A percentile compares a stretch with the other conserved stretches of the same genome.
Conservation (phyloP, 2,888 invertebrate species). For the Watsonalla binaria region DNA sequence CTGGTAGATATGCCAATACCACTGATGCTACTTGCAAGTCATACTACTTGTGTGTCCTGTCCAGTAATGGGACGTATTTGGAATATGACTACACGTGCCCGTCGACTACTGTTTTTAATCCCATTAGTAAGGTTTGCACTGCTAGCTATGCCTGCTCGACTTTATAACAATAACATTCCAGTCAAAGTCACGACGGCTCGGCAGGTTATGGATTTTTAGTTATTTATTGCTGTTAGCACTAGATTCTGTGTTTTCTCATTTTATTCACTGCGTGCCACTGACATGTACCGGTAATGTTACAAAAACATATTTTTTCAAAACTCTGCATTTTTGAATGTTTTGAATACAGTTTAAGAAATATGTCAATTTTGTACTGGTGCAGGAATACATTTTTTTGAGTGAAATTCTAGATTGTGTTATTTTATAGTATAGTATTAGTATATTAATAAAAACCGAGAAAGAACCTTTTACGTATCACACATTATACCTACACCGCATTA, state of each 20-base stretch:
- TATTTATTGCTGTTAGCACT: neutral
- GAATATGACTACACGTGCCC: conserved; percentile 33
- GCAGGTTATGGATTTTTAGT: neutral
- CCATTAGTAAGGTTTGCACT: conserved; percentile 32
- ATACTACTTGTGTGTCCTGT: conserved; percentile 33
- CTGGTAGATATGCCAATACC: conserved; percentile 29
- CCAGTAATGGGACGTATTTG: conserved; percentile 23
- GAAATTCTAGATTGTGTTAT: too few species aligned
- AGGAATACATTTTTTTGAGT: too few species aligned
- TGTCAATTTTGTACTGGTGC: too few species aligned
- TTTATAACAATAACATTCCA: too few species aligned
- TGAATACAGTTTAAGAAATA: too few species aligned
- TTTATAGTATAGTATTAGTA: too few species aligned
- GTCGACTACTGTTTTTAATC: conserved; percentile 37
- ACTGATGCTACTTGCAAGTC: conserved; percentile 34
- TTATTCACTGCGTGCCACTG: neutral
- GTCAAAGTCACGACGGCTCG: neutral
- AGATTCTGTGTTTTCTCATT: neutral
- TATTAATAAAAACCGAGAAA: too few species aligned
- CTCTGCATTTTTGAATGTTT: too few species aligned
- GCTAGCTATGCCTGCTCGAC: conserved; percentile 19
- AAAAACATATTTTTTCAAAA: too few species aligned
- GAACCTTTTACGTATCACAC: too few species aligned
- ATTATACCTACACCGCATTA: too few species aligned
- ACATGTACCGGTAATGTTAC: too few species aligned